Evolutionary conservation across 2,113 vertebrate species (phyloP).

Genomic region (Aleadryas rufinucha): DNA sequence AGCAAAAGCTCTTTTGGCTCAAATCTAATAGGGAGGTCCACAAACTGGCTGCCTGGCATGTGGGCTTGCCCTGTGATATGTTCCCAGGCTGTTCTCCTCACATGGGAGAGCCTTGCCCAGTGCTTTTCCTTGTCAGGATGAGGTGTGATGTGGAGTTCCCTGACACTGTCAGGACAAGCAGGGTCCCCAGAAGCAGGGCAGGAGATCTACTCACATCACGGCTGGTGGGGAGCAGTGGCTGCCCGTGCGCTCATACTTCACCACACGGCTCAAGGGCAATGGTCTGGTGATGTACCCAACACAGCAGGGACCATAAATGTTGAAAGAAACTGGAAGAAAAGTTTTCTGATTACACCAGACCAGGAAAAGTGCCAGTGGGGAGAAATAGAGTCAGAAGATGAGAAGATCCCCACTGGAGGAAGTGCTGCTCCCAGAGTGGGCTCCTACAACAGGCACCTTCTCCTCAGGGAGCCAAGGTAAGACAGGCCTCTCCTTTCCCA

Average conservation of each 20-base stretch:
- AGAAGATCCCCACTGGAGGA: neutral
- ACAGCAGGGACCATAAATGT: neutral
- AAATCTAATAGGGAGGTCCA: neutral
- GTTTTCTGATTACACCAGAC: neutral
- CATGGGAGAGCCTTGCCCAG: neutral
- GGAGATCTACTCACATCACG: neutral
- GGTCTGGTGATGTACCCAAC: accelerated
- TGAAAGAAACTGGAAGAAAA: neutral
- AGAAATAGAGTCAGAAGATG: neutral
- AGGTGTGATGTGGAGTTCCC: neutral
- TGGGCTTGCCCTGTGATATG: neutral
- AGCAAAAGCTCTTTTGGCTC: neutral
- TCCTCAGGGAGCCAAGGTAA: neutral
- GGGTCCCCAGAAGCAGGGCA: neutral
- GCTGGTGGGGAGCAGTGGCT: neutral
- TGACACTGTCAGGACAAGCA: neutral
- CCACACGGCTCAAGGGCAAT: accelerated
- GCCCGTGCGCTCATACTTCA: neutral
- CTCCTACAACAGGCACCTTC: neutral
- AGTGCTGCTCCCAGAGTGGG: neutral
- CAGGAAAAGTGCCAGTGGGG: neutral
- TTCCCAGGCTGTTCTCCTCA: neutral
- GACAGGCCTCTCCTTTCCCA: neutral
- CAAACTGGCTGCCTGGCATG: neutral
- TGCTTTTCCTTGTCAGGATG: neutral